Evolutionary conservation across 2,888 invertebrate genomes (phyloP).

Genomic region (Encarsia formosa): DNA sequence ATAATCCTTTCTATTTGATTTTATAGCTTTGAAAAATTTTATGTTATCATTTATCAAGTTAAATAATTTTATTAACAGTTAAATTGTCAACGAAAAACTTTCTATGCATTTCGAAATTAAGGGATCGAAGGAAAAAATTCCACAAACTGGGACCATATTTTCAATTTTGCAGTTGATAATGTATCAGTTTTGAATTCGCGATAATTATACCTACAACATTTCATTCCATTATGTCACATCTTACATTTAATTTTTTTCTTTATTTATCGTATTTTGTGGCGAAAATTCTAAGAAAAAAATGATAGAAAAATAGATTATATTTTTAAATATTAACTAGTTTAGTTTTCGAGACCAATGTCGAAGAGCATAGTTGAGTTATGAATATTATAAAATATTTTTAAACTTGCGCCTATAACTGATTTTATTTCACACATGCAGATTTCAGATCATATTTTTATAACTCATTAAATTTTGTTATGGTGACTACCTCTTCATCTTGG

Average conservation of each 20-base stretch:
- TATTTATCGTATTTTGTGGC: background rate
- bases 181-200: no score
- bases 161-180: background rate
- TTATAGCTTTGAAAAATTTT: background rate
- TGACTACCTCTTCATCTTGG: slow-evolving; percentile 10
- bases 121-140: slow-evolving; percentile 16
- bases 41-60: background rate
- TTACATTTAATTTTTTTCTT: slow-evolving; percentile 7
- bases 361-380: no score
- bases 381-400: no score
- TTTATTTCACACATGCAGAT: background rate
- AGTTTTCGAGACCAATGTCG: background rate
- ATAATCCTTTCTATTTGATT: no score
- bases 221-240: slow-evolving; percentile 19
- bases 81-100: slow-evolving; percentile 5
- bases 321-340: slow-evolving; percentile 4
- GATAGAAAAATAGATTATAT: slow-evolving; percentile 1
- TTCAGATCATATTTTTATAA: slow-evolving; percentile 3
- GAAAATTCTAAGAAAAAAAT: slow-evolving; percentile 1
- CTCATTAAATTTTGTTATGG: slow-evolving; percentile 14
- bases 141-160: slow-evolving; percentile 20
- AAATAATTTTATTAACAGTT: background rate
- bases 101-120: slow-evolving; percentile 17
- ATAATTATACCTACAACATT: no score
- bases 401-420: no score